Conservation (phyloP, 2,888 invertebrate genomes). For the Bombylius discolor region DNA sequence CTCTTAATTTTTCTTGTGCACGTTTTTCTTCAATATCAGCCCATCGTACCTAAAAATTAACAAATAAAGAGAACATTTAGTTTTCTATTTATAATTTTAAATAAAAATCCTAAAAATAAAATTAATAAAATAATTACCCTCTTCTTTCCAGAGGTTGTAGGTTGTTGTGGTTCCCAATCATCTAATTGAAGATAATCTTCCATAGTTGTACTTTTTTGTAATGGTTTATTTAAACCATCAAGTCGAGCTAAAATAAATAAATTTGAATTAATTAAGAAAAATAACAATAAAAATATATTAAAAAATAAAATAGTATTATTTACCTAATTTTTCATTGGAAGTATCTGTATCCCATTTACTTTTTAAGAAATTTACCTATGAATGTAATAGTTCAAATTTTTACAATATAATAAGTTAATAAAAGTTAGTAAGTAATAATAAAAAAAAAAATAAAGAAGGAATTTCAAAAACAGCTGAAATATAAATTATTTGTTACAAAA, state of each 20-base stretch:
- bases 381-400: too few species aligned
- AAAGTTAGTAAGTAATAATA: too few species aligned
- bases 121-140: constrained; percentile 48
- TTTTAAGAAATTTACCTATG: constrained; percentile 32
- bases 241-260: constrained; percentile 57
- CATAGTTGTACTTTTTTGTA: constrained; percentile 53
- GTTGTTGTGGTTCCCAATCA: constrained; percentile 54
- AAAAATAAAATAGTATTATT: constrained; percentile 37
- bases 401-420: too few species aligned
- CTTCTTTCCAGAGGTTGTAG: constrained; percentile 66
- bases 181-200: constrained; percentile 78
- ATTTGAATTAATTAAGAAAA: neutral
- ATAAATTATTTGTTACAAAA: too few species aligned
- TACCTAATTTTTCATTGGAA: constrained; percentile 69
- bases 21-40: constrained; percentile 91
- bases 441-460: too few species aligned
- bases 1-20: constrained; percentile 82
- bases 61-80: neutral
- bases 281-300: neutral
- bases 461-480: too few species aligned
- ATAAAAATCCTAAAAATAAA: neutral
- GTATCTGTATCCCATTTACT: constrained; percentile 83
- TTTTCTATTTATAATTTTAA: neutral
- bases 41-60: constrained; percentile 73
- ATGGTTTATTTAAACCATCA: constrained; percentile 74